phyloP scores from a whole-genome alignment of 2,797 vertebrate species.

The Enoplosus armatus region DNA sequence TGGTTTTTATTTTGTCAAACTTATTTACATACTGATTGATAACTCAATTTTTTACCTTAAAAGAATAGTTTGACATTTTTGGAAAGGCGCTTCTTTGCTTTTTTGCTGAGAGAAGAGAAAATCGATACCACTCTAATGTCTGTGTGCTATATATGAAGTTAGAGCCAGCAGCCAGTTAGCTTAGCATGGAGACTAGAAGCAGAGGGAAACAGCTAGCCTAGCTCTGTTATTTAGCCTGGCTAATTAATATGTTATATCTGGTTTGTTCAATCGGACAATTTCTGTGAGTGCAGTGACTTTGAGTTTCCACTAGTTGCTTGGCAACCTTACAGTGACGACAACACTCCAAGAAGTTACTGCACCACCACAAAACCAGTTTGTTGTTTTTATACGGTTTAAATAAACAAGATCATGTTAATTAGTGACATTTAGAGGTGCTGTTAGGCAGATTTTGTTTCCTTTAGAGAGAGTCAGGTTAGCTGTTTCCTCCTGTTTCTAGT shows the following conservation, averaged over 20 bases:
- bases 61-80: not conserved
- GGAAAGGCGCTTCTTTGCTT: not conserved
- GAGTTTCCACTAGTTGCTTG: not conserved
- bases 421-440: not conserved
- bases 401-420: not conserved
- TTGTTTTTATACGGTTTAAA: not conserved
- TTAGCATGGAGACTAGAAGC: not conserved
- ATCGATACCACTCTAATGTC: not conserved
- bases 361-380: not conserved
- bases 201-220: not conserved
- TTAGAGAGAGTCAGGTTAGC: not conserved
- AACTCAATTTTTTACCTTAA: not conserved
- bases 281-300: not conserved
- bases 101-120: constrained; percentile 6
- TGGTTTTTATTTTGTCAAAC: not conserved
- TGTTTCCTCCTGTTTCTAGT: not conserved
- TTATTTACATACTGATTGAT: not conserved
- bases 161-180: not conserved
- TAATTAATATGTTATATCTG: not conserved
- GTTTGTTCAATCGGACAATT: not conserved
- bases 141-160: not conserved
- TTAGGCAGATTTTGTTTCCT: not conserved
- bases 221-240: not conserved
- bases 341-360: not conserved
- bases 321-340: not conserved